Evolutionary conservation across 2,888 invertebrate genomes (phyloP), one percentile per base, ranked within the genome.

Genomic region (Agrenia bidenticulata): DNA sequence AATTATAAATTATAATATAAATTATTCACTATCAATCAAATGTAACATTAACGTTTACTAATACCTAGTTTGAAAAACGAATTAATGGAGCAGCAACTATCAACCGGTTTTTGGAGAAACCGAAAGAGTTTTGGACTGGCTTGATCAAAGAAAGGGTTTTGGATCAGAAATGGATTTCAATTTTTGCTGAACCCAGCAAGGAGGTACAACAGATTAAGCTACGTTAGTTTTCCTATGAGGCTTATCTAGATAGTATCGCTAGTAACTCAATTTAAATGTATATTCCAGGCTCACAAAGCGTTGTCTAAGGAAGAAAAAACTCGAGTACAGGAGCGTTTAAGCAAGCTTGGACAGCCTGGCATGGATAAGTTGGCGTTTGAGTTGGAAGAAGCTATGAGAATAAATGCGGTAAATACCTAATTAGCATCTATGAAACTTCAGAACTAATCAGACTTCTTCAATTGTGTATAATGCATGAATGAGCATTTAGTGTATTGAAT

Each of bases 291-390:
- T 76, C 86, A 86, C 77, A 81, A 82, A 64, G 84, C 85, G 77
- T 85, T 92, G 83, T 85, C 87, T 0, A 82, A 85, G 70, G 86
- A 87, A 76, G 94, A 94, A 80, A 86, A 88, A 74, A 81, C 83
- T 15, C 83, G 94, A 54, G 80, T 92, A 61, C 84, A 86, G 75
- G 81, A 84, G 54, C 90, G 92, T 78, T 82, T 85, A 70, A 79
- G 83, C 61, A 76, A 77, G 13, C 82, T 94, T 2, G 90, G 90
- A 1, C 82, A 84, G 63, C 82, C 83, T 0, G 94, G 94, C 0
- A 81, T 94, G 21, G 82, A 83, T 58, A 78, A 84, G 64, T 88
- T 88, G 78, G 85, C 81, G 1, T 81, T 83, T 67, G 79, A 82
- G 26, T 24, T 94, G 21, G 82, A 85, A 60, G 83, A 86, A 56